Evolutionary conservation across 2,797 vertebrate species (phyloP).

Genomic region (Sciurus vulgaris): DNA sequence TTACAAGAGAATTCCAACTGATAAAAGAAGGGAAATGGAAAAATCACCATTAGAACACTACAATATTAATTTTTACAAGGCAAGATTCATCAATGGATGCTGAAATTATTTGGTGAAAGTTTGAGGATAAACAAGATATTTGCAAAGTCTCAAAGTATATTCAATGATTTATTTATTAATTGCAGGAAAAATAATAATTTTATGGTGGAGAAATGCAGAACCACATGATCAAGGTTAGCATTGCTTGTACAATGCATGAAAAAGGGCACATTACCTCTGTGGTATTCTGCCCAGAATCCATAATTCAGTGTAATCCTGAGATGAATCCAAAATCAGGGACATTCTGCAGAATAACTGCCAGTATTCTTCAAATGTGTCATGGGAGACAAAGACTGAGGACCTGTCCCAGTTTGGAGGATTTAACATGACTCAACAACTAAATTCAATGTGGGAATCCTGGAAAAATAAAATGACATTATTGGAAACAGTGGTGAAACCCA

Average conservation of each 20-base stretch:
- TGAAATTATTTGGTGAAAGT: constrained; percentile 19
- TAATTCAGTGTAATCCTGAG: constrained; percentile 13
- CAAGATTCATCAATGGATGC: not conserved
- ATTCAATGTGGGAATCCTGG: not conserved
- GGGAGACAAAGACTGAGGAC: constrained; percentile 23
- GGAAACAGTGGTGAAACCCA: not conserved
- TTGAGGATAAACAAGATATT: not conserved
- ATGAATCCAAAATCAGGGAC: not conserved
- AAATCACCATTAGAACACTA: not conserved
- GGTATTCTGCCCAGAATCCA: not conserved
- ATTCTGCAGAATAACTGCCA: not conserved
- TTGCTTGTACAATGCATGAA: not conserved
- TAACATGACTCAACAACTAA: not conserved
- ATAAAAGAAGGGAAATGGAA: constrained; percentile 5
- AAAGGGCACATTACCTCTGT: not conserved
- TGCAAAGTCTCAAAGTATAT: not conserved
- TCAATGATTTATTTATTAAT: not conserved
- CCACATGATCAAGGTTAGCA: not conserved
- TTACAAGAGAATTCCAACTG: constrained; percentile 24
- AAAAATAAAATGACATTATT: not conserved
- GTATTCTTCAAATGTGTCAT: not conserved
- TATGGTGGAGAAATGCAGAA: not conserved
- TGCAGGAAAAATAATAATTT: not conserved
- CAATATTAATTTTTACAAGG: not conserved
- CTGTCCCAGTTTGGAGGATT: not conserved